Conservation (phyloP, 2,113 vertebrate genomes). For the Genyomyrus donnyi region DNA sequence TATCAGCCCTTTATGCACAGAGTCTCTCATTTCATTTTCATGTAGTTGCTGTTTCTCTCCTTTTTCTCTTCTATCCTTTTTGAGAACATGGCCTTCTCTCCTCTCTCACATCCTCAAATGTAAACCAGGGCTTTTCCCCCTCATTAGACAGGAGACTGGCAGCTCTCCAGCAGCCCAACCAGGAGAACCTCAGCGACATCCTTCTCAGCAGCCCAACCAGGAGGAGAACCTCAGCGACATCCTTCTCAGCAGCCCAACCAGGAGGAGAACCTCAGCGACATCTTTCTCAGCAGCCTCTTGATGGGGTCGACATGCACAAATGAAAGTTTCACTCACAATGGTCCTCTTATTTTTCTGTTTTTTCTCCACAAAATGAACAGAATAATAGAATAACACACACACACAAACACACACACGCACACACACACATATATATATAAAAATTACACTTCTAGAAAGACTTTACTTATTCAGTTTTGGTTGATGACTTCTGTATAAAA, state of each 20-base stretch:
- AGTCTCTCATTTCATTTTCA: not conserved
- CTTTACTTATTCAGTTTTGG: not conserved
- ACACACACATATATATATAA: not conserved
- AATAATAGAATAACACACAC: not conserved
- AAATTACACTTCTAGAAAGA: not conserved
- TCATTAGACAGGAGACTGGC: constrained; percentile 49
- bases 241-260: not conserved
- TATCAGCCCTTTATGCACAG: not conserved
- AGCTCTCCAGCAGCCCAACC: constrained; percentile 45
- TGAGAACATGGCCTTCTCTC: constrained; percentile 6
- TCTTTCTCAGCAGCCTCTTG: not conserved
- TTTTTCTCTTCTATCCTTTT: not conserved
- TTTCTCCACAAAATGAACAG: not conserved
- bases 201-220: not conserved
- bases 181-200: constrained; percentile 37
- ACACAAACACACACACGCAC: too few species aligned
- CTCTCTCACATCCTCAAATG: not conserved
- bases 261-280: not conserved
- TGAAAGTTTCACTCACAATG: not conserved
- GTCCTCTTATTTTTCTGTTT: not conserved
- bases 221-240: not conserved
- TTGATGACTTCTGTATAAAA: not conserved
- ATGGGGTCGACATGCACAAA: not conserved
- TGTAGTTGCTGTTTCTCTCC: not conserved
- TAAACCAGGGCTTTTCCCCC: constrained; percentile 43